phyloP scores from a whole-genome alignment of 2,888 invertebrate genomes.

The Ochropleura plecta region DNA sequence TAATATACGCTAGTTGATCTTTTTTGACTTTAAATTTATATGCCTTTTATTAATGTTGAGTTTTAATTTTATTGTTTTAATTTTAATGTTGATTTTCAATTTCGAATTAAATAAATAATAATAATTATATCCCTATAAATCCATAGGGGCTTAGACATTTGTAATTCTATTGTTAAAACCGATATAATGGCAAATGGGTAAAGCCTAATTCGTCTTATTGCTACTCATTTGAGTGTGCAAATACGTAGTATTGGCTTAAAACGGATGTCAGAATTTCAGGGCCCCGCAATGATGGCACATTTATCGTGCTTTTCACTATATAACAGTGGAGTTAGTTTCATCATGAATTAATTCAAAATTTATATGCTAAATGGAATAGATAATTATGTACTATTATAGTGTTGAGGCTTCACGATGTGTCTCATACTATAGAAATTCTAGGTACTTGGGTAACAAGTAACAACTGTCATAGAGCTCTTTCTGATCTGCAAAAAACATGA shows the following conservation, averaged over 20 bases:
- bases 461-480: too few species aligned
- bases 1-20: neutral
- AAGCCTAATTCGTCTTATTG: neutral
- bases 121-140: too few species aligned
- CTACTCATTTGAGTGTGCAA: neutral
- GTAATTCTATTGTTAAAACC: neutral
- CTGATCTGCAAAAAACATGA: too few species aligned
- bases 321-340: neutral
- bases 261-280: neutral
- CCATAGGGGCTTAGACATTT: too few species aligned
- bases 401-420: neutral
- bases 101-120: too few species aligned
- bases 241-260: neutral
- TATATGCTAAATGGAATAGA: neutral
- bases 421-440: too few species aligned
- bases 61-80: too few species aligned
- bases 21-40: neutral
- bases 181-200: neutral
- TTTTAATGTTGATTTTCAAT: too few species aligned
- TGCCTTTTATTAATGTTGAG: too few species aligned
- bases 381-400: neutral
- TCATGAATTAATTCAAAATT: neutral
- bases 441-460: too few species aligned
- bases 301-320: neutral
- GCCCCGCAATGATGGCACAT: too few species aligned